Evolutionary conservation across 1,140 invertebrate genomes (phyloP).

Genomic region (Atopsyche davidsoni): DNA sequence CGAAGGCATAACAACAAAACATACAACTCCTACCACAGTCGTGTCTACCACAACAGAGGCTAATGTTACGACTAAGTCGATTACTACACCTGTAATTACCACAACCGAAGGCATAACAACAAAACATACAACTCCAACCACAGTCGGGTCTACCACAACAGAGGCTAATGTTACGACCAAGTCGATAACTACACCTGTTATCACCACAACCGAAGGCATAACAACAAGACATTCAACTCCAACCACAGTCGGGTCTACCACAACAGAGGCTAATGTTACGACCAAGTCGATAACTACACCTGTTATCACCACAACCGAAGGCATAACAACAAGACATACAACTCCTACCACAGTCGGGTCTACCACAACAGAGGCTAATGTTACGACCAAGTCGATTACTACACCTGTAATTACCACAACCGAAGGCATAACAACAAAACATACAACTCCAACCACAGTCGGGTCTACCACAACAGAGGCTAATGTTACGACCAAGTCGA

Average conservation of each 20-base stretch:
- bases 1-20: neutral
- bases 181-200: too few relatives aligned
- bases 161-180: neutral
- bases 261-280: neutral
- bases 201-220: neutral
- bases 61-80: neutral
- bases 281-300: neutral
- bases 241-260: neutral
- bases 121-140: neutral
- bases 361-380: too few relatives aligned
- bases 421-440: too few relatives aligned
- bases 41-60: neutral
- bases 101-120: neutral
- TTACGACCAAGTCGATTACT: too few relatives aligned
- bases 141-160: neutral
- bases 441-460: too few relatives aligned
- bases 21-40: neutral
- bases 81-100: neutral
- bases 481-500: too few relatives aligned
- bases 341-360: too few relatives aligned
- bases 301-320: neutral
- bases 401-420: too few relatives aligned
- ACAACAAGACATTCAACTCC: neutral
- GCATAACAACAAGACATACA: too few relatives aligned
- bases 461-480: too few relatives aligned